phyloP scores from a whole-genome alignment of 2,113 vertebrate species.

The Carassius auratus region DNA sequence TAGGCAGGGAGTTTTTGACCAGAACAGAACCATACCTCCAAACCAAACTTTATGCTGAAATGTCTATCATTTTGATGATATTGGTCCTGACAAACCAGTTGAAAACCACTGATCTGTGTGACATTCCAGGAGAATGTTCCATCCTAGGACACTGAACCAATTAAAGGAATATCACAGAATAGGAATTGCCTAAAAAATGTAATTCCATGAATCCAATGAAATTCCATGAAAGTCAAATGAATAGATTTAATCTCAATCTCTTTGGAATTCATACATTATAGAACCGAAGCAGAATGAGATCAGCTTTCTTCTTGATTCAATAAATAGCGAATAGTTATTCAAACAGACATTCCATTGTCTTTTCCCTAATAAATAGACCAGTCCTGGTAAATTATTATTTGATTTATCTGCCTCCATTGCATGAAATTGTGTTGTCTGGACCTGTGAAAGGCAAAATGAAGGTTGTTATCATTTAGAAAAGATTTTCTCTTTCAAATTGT shows the following conservation, averaged over 20 bases:
- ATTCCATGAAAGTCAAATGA: neutral
- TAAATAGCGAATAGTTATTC: constrained; percentile 26
- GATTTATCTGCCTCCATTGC: constrained; percentile 3
- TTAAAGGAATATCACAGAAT: neutral
- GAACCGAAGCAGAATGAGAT: neutral
- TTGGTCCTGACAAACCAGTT: neutral
- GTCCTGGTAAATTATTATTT: constrained; percentile 4
- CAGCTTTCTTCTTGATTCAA: neutral
- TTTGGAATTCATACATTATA: neutral
- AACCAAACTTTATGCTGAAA: too few relatives aligned
- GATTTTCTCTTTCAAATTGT: neutral
- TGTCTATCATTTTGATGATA: too few relatives aligned
- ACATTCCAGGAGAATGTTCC: neutral
- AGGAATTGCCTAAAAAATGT: neutral
- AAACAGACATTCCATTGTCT: neutral
- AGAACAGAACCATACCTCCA: too few relatives aligned
- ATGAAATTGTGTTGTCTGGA: neutral
- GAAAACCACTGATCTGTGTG: neutral
- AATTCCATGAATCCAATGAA: neutral
- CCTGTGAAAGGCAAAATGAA: neutral
- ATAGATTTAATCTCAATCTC: constrained; percentile 19
- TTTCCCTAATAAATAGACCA: neutral
- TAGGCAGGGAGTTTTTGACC: too few relatives aligned
- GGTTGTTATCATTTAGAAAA: constrained; percentile 9
- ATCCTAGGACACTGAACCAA: neutral